Percentiles rank a stretch among this genome's conserved stretches.
These are phyloP conservation scores for Sinosuthora webbiana DNA, from an alignment of 2,113 vertebrate genomes.

Conservation along the genomic window DNA sequence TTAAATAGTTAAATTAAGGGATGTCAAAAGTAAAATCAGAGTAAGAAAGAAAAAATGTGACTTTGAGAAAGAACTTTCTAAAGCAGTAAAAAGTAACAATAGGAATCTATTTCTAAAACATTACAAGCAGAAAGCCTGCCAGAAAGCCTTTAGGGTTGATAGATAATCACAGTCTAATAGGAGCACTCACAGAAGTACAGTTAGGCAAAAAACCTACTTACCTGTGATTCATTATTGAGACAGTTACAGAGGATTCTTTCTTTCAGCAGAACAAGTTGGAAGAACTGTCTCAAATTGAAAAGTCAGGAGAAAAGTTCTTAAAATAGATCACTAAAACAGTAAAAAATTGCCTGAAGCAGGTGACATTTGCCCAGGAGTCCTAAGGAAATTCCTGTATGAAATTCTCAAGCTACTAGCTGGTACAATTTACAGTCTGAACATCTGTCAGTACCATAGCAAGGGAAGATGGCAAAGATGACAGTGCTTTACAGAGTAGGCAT, in stretches of 20 bases:
- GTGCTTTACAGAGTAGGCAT: not conserved
- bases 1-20: not conserved
- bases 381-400: not conserved
- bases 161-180: not conserved
- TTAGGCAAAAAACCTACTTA: not conserved
- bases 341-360: not conserved
- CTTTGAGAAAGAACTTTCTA: not conserved
- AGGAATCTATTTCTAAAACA: not conserved
- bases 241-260: not conserved
- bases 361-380: not conserved
- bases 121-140: not conserved
- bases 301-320: not conserved
- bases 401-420: not conserved
- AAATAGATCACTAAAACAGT: not conserved
- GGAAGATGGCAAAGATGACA: not conserved
- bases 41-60: not conserved
- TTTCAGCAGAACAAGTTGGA: not conserved
- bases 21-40: not conserved
- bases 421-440: not conserved
- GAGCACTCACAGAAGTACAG: not conserved
- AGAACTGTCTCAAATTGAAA: not conserved
- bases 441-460: not conserved
- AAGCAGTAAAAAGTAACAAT: not conserved
- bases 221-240: not conserved
- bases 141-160: not conserved